Conservation (phyloP, 2,113 vertebrate genomes). For the Paramisgurnus dabryanus region DNA sequence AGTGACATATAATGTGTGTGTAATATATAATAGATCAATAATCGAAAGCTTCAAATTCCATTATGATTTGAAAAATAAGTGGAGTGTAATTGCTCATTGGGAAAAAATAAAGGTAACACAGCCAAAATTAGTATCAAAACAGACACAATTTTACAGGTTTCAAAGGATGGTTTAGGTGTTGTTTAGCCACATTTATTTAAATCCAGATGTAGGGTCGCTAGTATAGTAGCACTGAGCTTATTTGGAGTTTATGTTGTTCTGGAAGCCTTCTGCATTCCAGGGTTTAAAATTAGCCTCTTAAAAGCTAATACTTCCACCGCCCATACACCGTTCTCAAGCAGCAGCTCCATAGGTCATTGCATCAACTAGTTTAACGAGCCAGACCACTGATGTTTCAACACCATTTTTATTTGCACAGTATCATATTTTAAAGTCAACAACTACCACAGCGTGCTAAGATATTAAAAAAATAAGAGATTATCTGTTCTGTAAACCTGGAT, state of each 20-base stretch:
- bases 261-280: constrained; percentile 70
- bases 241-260: constrained; percentile 78
- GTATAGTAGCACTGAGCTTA: constrained; percentile 63
- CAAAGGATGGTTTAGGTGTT: background rate
- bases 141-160: background rate
- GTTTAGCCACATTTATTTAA: constrained; percentile 34
- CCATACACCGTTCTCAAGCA: constrained; percentile 68
- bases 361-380: constrained; percentile 53
- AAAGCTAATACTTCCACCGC: constrained; percentile 76
- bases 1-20: background rate
- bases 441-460: constrained; percentile 42
- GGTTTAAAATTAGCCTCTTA: constrained; percentile 80
- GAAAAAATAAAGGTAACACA: background rate
- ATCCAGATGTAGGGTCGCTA: constrained; percentile 43
- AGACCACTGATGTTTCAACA: constrained; percentile 65
- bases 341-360: constrained; percentile 57
- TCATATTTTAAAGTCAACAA: constrained; percentile 56
- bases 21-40: no score
- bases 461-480: constrained; percentile 5
- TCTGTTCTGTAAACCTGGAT: background rate
- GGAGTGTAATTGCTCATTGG: background rate
- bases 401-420: constrained; percentile 69
- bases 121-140: no score
- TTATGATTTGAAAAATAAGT: background rate
- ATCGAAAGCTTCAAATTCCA: no score